Base-by-base conservation (phyloP, 2,113 vertebrate species). In the Ailuropoda melanoleuca region DNA sequence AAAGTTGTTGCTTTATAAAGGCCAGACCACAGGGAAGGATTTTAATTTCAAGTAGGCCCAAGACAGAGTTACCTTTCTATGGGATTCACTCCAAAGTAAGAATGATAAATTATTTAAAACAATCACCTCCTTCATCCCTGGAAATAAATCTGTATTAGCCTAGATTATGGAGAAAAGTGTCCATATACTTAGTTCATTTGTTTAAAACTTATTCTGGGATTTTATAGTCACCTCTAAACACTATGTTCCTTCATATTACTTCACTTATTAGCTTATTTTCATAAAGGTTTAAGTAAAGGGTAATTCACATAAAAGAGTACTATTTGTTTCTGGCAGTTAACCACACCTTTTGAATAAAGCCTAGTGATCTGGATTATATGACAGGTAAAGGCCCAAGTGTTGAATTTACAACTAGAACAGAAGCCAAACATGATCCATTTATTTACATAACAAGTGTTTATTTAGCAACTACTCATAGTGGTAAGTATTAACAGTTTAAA, bases 161-260 rank as follows among this genome's bases (percentile, higher is more conserved):
- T 74, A 92, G 48, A 66, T 68, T 62, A 43, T 39, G 12, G 13
- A 46, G 85, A 8, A 91, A 93, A 66, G 18, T n/a, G 21, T 86
- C 24, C 3, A 37, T 72, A 77, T 82, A 70, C 5, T 85, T 88
- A 80, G 14, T 66, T 90, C 48, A 94, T 88, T 85, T 95, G 48
- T 83, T 78, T 53, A 95, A 88, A 72, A 46, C 13, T 87, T 50
- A 64, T 88, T 64, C 39, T 87, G 13, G 86, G 46, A 77, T 96
- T 93, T 96, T 77, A 56, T 81, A 48, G 90, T 81, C 75, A 89
- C 14, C 97, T 92, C 21, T 78, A 66, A 93, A n/a, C 6, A 68
- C 43, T 68, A 53, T 91, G 19, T 60, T 48, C 53, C 26, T 88
- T 66, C 60, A 48, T 68, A 37, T 12, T 85, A 26, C 37, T 88